Base-by-base conservation (phyloP, 2,797 vertebrate genomes). In the Melanotaenia maccullochi region DNA sequence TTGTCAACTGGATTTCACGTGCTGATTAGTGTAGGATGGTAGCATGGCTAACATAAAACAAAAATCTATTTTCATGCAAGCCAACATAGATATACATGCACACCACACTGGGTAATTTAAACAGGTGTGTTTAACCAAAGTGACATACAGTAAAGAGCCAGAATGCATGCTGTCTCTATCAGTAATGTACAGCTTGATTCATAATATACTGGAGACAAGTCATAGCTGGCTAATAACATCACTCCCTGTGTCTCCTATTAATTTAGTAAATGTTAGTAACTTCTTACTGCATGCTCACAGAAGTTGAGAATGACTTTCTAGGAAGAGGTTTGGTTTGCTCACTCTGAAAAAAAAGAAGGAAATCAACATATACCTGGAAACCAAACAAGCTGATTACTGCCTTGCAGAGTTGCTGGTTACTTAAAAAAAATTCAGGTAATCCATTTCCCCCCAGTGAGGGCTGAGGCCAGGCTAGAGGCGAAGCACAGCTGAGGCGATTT, bases 1-100 rank as follows among this genome's bases (percentile, higher is more conserved):
- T 88, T 90, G 86, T 91, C 85, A 87, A 76, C 57, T 81, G 88
- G 88, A 93, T 93, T 93, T 92, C 85, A 92, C 87, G 68, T 91
- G 88, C 84, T 91, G 87, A 93, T 93, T 89, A 82, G 72, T 77
- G 75, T 83, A 87, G 85, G 86, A 86, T 69, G 78, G 79, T 69
- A 76, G 78, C 85, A 83, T 86, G 82, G 87, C 85, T 86, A 88
- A 90, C 78, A 81, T 81, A 28, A 64, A 69, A 87, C 83, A 88
- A 78, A 89, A 84, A 90, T 79, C 73, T 84, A 86, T 92, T 89
- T 90, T 78, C 83, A 90, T 71, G 82, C 78, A 64, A 85, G 85
- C 82, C 79, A 85, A 86, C 83, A 90, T 79, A 81, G 82, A 84
- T 78, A 82, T 55, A 72, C 78, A 83, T 73, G 65, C 79, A 68